phyloP scores from a whole-genome alignment of 2,797 vertebrate species.

The Coregonus sp. region DNA sequence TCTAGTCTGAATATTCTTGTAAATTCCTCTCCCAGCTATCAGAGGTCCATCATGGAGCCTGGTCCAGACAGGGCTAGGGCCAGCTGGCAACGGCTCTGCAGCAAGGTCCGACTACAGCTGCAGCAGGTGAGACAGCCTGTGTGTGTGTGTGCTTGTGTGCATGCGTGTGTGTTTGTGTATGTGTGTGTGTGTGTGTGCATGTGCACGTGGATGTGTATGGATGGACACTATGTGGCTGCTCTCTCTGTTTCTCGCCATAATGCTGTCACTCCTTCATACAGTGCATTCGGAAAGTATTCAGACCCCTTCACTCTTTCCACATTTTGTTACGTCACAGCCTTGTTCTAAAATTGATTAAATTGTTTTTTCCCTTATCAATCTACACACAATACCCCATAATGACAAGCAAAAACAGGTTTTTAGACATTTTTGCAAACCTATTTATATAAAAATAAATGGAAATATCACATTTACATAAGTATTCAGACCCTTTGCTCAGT shows the following conservation, averaged over 20 bases:
- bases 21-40: conserved; percentile 64
- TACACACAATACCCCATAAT: too few species aligned
- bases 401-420: too few species aligned
- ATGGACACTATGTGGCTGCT: neutral
- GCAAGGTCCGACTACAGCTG: conserved; percentile 92
- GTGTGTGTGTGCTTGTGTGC: conserved; percentile 13
- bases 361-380: too few species aligned
- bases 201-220: neutral
- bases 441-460: too few species aligned
- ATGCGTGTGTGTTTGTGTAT: conserved; percentile 10
- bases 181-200: neutral
- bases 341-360: too few species aligned
- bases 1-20: neutral
- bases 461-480: too few species aligned
- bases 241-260: neutral
- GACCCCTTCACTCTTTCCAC: too few species aligned
- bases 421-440: too few species aligned
- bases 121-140: conserved; percentile 83
- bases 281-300: too few species aligned
- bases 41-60: conserved; percentile 72
- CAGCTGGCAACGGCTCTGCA: conserved; percentile 95
- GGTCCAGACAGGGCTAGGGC: conserved; percentile 87
- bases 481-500: too few species aligned
- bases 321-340: too few species aligned
- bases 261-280: neutral